Evolutionary conservation across 2,888 invertebrate genomes (phyloP), one percentile per base, ranked within the genome.

Genomic region (Eupelmus urozonus): DNA sequence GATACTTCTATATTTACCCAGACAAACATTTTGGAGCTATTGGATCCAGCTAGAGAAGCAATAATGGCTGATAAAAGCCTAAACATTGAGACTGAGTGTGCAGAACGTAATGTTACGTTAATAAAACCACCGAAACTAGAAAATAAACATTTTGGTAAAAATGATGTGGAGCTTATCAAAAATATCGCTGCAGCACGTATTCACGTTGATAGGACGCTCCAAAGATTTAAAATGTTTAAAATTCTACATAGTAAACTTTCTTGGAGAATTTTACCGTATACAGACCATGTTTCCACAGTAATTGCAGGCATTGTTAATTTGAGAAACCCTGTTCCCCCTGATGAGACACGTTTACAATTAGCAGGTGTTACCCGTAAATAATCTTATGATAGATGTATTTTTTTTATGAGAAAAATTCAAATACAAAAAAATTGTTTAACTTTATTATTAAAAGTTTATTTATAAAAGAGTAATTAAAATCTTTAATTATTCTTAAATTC

Each of bases 281-380:
- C 76, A 7, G 53, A 79, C 25, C 59, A 79, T 16, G 23, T 79
- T 20, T 79, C 69, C 18, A 76, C 79, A 9, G 27, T 79, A 11
- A 59, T 79, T 57, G 79, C 69, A 16, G 79, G 72, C 4, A 34
- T 79, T 53, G 59, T 79, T 18, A 79, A 79, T 59, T 16, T 79
- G 51, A 67, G 66, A 13, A 76, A 79, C 51, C 69, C 76, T 16
- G 62, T 62, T 1, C 60, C 59, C 20, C 65, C 59, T 0, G 70
- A 78, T 13, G 74, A 74, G 2, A 18, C 49, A n/a, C 59, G n/a
- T 18, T 55, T 67, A 13, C 45, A 59, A 18, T 27, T 57, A 27
- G 11, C 49, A 49, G 49, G 49, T 49, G 4, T 49, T 2, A 16
- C 13, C 16, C 3, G 16, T 49, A 34, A 34, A 34, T n/a, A n/a